These are phyloP conservation scores for Andrena haemorrhoa DNA, from an alignment of 2,888 invertebrate species.

Conservation along the genomic window DNA sequence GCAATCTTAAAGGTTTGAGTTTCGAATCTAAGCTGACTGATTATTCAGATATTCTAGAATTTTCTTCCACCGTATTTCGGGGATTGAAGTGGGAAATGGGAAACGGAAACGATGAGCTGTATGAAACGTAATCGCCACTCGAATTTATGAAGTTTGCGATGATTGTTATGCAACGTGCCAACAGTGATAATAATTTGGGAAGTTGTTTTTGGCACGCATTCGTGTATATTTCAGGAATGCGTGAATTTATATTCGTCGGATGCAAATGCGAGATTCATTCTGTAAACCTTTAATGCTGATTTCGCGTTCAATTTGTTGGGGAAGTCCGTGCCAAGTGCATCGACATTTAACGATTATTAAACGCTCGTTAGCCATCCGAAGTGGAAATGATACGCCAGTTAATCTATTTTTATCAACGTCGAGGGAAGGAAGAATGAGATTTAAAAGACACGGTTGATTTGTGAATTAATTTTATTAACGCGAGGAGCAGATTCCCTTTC, in stretches of 20 bases:
- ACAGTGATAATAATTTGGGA: conserved; percentile 43
- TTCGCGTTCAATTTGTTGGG: background rate
- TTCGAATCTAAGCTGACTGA: background rate
- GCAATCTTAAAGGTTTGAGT: background rate
- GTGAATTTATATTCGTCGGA: conserved; percentile 28
- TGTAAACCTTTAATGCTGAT: background rate
- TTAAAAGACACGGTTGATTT: background rate
- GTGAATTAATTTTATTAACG: background rate
- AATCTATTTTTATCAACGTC: no score
- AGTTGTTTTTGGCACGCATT: conserved; percentile 42
- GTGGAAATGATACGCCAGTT: no score
- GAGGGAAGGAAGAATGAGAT: background rate
- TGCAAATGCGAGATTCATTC: background rate
- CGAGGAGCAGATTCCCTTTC: background rate
- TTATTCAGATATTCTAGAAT: background rate
- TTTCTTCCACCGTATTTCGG: no score
- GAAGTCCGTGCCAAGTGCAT: background rate
- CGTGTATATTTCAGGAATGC: conserved; percentile 41
- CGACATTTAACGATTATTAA: background rate
- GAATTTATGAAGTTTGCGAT: conserved; percentile 41
- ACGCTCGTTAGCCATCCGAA: background rate
- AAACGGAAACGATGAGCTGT: conserved; percentile 7
- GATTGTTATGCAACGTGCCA: conserved; percentile 53
- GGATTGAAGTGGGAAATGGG: background rate
- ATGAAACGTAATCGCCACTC: conserved; percentile 23